Base-by-base conservation (phyloP, 1,140 invertebrate species). In the Schlechtendalia chinensis region DNA sequence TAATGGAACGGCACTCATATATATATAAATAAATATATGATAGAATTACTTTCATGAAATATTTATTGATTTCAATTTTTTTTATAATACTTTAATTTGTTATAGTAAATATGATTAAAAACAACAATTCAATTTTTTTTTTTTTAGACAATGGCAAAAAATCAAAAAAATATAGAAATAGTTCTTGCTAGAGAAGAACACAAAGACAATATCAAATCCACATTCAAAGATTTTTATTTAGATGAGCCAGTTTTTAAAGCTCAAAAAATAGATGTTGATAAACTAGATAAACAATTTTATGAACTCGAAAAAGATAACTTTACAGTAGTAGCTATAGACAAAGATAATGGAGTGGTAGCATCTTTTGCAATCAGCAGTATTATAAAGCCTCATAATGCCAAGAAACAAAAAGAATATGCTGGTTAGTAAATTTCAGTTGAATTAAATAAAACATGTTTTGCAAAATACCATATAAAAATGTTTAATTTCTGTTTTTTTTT, bases 211-310 rank as follows among this genome's bases (percentile, higher is more conserved):
- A 77, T 77, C 11, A 77, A 77, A 56, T 24, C 54, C 24, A 58
- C 54, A 45, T 59, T 77, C 24, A 77, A 59, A 16, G 74, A 77
- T 45, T 58, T 74, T 24, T 77, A 77, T 59, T 24, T 19, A 47
- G 74, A 77, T 59, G 74, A 77, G 59, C 53, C 74, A 0, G 74
- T 77, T 56, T 77, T 77, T 6, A 77, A 59, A 45, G 27, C 14
- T 39, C 74, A 39, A 14, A 77, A 77, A 61, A 77, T 77, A 45
- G 29, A 77, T 58, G n/a, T 77, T 27, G 74, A 77, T n/a, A 77
- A 58, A 22, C 32, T 77, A 45, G n/a, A 27, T 61, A 8, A 77
- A 27, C 0, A n/a, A 4, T 77, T 77, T 77, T 32, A 45, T 59
- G 32, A 17, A 45, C 6, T 4, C 11, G 59, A 39, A 77, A 17